phyloP scores from a whole-genome alignment of 30 jellyfish, hydroid and myxozoan genomes.

The Hydractinia symbiolongicarpus region DNA sequence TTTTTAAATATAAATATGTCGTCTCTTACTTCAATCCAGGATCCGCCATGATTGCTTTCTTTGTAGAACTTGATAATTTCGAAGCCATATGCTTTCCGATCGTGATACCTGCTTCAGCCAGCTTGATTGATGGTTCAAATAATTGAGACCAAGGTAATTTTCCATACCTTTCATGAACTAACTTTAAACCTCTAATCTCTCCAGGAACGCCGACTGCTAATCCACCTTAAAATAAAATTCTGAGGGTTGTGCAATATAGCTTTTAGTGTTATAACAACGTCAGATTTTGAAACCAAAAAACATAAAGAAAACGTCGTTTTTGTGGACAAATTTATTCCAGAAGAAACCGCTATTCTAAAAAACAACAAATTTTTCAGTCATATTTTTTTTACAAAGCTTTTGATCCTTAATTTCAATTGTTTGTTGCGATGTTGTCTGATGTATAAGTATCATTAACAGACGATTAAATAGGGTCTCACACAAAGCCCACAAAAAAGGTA shows the following conservation, averaged over 20 bases:
- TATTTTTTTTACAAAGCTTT: neutral
- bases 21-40: slow-evolving; percentile 55
- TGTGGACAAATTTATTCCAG: neutral
- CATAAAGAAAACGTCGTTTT: neutral
- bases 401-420: no score
- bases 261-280: neutral
- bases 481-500: no score
- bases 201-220: slow-evolving; percentile 62
- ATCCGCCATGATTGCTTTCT: slow-evolving; percentile 29
- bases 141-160: slow-evolving; percentile 40
- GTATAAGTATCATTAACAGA: no score
- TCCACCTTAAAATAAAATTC: slow-evolving; percentile 28
- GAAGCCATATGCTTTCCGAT: slow-evolving; percentile 37
- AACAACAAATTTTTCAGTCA: neutral
- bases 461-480: no score
- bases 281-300: neutral
- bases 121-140: slow-evolving; percentile 43
- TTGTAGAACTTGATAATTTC: slow-evolving; percentile 3
- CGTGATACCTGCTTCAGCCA: slow-evolving; percentile 42
- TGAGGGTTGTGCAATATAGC: neutral
- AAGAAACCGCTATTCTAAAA: neutral
- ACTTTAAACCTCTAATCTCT: slow-evolving; percentile 37
- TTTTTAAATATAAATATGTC: no score
- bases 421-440: no score
- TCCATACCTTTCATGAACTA: slow-evolving; percentile 44